Evolutionary conservation across 2,888 invertebrate genomes (phyloP), one percentile per base, ranked within the genome.

Genomic region (Parnassius smintheus): DNA sequence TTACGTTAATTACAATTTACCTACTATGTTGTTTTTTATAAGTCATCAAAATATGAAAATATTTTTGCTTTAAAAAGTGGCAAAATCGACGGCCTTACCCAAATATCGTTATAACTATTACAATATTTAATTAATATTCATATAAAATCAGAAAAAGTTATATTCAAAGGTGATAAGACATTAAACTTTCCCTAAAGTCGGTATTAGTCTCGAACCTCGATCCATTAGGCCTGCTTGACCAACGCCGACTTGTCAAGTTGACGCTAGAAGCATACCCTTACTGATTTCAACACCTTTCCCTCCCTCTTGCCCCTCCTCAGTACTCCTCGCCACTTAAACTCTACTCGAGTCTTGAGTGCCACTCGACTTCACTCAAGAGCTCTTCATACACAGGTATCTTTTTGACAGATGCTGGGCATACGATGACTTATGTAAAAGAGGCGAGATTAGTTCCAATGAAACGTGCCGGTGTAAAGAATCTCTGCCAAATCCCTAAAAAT

Each of bases 161-260:
- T 7, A 35, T 35, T 35, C 7, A 35, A 35, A 55, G 13, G 25
- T 56, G 89, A 89, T 89, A 88, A 89, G 75, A 74, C 66, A 66
- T 45, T 9, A 42, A 10, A 25, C 41, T 65, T 61, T 64, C 68
- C 68, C 75, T 87, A 88, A 90, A 90, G 87, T 84, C 85, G 84
- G 85, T 85, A 74, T 78, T 77, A 83, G 90, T 90, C 90, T 90
- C 90, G 90, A 91, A 90, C 86, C 88, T 67, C 65, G 71, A 60
- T 61, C 69, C 67, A 66, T 63, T 70, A 73, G 83, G 78, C 74
- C 78, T 73, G 70, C 76, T 66, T 75, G 77, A 84, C 88, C 79
- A 77, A 79, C 78, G 79, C 81, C 85, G 83, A 86, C 89, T 89
- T 82, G 79, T 90, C 88, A 85, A 90, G 90, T 86, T 81, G 88